phyloP scores from a whole-genome alignment of 2,888 invertebrate species.

The Crematogaster levior region DNA sequence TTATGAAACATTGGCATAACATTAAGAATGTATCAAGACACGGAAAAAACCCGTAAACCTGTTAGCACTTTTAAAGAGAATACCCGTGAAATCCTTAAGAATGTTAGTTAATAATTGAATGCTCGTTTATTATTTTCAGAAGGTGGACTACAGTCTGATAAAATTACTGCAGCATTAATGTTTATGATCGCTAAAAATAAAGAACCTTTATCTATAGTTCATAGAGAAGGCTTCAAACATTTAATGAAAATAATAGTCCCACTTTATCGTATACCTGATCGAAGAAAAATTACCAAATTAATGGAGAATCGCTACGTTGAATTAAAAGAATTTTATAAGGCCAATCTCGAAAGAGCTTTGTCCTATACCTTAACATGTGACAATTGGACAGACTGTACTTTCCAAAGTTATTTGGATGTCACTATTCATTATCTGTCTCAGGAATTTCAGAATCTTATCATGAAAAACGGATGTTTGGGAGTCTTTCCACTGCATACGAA shows the following conservation, averaged over 20 bases:
- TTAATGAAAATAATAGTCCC: not conserved
- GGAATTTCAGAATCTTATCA: not conserved
- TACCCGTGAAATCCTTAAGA: no score
- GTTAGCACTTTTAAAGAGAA: no score
- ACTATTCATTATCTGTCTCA: not conserved
- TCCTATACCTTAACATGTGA: not conserved
- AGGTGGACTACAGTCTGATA: not conserved
- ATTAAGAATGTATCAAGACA: no score
- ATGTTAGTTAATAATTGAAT: not conserved
- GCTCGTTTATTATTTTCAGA: not conserved
- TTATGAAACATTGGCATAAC: no score
- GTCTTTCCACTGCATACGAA: not conserved
- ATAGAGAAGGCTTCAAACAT: not conserved
- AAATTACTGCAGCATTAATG: not conserved
- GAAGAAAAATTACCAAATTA: not conserved
- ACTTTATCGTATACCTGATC: not conserved
- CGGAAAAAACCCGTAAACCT: no score
- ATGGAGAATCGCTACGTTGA: not conserved
- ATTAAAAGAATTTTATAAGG: not conserved
- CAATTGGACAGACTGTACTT: not conserved
- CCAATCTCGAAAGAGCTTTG: not conserved
- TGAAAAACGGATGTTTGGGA: not conserved
- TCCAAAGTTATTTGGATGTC: not conserved
- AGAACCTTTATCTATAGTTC: no score
- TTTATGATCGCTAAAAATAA: no score